A percentile compares a stretch with the other conserved stretches of the same genome.
Conservation (phyloP, 2,113 vertebrate species). For the Grammomys surdaster region DNA sequence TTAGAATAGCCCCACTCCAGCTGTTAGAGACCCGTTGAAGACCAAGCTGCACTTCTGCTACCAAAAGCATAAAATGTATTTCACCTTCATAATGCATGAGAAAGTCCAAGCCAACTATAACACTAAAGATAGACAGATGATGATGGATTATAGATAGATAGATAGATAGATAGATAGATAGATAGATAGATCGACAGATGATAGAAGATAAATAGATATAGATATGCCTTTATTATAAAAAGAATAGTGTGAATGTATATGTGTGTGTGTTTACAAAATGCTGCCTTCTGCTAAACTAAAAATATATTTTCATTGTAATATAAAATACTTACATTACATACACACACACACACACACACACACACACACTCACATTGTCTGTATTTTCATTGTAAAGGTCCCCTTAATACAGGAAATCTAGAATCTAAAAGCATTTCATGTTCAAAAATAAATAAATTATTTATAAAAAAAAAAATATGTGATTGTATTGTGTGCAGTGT, state of each 20-base stretch:
- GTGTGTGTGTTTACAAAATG: background rate
- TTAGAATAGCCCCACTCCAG: too few relatives aligned
- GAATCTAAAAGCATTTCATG: too few relatives aligned
- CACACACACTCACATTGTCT: background rate
- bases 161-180: background rate
- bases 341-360: too few relatives aligned
- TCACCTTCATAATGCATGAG: background rate
- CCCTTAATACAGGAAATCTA: background rate
- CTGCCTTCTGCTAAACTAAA: background rate
- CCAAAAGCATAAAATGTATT: conserved; percentile 6
- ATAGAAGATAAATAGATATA: background rate
- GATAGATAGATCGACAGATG: background rate
- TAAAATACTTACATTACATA: background rate
- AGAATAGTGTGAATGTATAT: background rate
- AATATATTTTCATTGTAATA: background rate
- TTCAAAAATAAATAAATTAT: too few relatives aligned
- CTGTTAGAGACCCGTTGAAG: too few relatives aligned
- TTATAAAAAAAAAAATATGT: background rate
- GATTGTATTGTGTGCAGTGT: background rate
- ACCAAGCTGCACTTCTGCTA: too few relatives aligned
- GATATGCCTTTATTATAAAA: background rate
- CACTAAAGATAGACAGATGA: background rate
- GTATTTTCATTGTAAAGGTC: conserved; percentile 29
- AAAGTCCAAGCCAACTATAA: background rate
- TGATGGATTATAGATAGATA: background rate